A percentile compares a stretch with the other conserved stretches of the same genome.
phyloP scores from a whole-genome alignment of 1,140 invertebrate genomes.

The Bactericera cockerelli region DNA sequence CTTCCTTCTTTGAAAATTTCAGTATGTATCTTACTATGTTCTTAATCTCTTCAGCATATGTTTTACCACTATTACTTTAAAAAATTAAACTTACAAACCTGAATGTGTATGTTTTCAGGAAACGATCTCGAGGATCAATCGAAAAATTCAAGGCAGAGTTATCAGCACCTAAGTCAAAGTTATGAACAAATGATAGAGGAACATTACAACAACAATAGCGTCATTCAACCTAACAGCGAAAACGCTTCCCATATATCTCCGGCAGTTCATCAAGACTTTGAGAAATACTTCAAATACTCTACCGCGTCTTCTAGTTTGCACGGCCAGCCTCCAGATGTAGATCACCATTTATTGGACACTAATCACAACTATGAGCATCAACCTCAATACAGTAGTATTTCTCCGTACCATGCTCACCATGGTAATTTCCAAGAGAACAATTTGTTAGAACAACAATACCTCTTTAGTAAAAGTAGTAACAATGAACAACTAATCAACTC shows the following conservation, averaged over 20 bases:
- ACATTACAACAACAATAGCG: too few relatives aligned
- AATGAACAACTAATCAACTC: background rate
- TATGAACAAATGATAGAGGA: too few relatives aligned
- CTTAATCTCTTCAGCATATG: too few relatives aligned
- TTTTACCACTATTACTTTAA: too few relatives aligned
- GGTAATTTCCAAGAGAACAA: background rate
- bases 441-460: conserved; percentile 1
- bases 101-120: too few relatives aligned
- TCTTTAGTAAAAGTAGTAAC: conserved; percentile 1
- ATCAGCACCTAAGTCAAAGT: too few relatives aligned
- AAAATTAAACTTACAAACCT: too few relatives aligned
- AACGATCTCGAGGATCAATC: too few relatives aligned
- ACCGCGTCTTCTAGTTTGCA: background rate
- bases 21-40: too few relatives aligned
- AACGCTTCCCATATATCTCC: background rate
- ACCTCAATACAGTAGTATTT: conserved; percentile 9
- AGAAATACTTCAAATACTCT: conserved; percentile 35
- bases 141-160: too few relatives aligned
- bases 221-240: too few relatives aligned
- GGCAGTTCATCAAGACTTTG: conserved; percentile 24
- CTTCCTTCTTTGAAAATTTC: too few relatives aligned
- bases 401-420: background rate
- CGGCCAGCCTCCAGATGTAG: background rate
- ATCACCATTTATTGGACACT: conserved; percentile 10
- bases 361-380: conserved; percentile 17